phyloP scores from a whole-genome alignment of 2,888 invertebrate species.

The Meghimatium bilineatum region DNA sequence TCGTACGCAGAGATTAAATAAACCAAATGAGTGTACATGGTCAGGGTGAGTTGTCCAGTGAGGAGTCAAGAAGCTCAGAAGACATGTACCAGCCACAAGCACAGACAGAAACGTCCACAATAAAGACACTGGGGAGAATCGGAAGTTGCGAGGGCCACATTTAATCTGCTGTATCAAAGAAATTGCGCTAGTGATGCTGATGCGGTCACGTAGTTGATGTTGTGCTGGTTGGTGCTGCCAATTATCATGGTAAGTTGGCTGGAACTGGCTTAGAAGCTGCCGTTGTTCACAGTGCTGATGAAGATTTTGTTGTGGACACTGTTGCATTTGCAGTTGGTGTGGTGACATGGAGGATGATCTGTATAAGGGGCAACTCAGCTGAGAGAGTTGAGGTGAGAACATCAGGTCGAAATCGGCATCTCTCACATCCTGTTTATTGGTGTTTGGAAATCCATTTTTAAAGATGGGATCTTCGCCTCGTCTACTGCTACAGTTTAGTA shows the following conservation, averaged over 20 bases:
- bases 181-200: background rate
- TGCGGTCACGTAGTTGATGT: background rate
- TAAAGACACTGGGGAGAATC: conserved; percentile 55
- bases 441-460: background rate
- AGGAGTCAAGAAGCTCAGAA: conserved; percentile 74
- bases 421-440: background rate
- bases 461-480: background rate
- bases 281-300: conserved; percentile 13
- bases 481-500: background rate
- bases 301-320: conserved; percentile 3
- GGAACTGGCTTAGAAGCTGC: conserved; percentile 4
- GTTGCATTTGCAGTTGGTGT: background rate
- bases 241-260: background rate
- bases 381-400: conserved; percentile 12
- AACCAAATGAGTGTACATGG: conserved; percentile 62
- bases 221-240: conserved; percentile 3
- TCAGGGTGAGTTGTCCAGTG: conserved; percentile 73
- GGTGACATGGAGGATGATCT: background rate
- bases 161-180: background rate
- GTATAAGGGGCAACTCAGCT: conserved; percentile 11
- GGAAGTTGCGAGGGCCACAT: conserved; percentile 36
- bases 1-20: conserved; percentile 61
- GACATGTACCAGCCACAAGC: conserved; percentile 70
- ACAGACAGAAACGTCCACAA: conserved; percentile 75
- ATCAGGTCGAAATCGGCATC: conserved; percentile 14